Conservation (phyloP, 2,113 vertebrate genomes). For the Sylvia atricapilla region DNA sequence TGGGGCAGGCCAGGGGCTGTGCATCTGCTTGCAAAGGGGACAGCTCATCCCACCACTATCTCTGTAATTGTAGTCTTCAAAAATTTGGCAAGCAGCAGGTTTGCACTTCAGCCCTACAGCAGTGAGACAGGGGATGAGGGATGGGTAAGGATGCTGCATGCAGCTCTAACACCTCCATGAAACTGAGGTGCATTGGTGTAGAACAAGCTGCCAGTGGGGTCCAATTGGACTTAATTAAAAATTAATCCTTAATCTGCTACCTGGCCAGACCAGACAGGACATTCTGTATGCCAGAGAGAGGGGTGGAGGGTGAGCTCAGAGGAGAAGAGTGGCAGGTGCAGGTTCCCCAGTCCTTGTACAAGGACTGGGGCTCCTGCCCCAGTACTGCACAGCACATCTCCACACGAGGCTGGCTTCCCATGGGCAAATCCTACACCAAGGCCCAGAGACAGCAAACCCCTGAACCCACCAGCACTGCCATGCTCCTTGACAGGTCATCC, state of each 20-base stretch:
- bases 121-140: not conserved
- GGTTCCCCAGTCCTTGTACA: not conserved
- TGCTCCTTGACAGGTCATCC: fast-evolving
- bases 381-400: not conserved
- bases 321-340: not conserved
- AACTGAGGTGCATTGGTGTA: not conserved
- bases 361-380: not conserved
- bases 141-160: not conserved
- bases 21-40: not conserved
- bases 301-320: not conserved
- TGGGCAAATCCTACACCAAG: fast-evolving
- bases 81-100: not conserved
- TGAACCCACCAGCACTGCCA: not conserved
- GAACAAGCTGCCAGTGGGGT: not conserved
- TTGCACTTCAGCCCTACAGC: not conserved
- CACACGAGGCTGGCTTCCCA: fast-evolving
- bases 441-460: not conserved
- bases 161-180: not conserved
- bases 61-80: not conserved
- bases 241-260: not conserved
- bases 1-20: not conserved
- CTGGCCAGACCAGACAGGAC: not conserved
- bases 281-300: not conserved
- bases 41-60: not conserved
- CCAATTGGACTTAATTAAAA: not conserved